Percentiles rank a stretch among this genome's conserved stretches.
phyloP scores from a whole-genome alignment of 1,140 invertebrate genomes.

The Phymorhynchus buccinoides region DNA sequence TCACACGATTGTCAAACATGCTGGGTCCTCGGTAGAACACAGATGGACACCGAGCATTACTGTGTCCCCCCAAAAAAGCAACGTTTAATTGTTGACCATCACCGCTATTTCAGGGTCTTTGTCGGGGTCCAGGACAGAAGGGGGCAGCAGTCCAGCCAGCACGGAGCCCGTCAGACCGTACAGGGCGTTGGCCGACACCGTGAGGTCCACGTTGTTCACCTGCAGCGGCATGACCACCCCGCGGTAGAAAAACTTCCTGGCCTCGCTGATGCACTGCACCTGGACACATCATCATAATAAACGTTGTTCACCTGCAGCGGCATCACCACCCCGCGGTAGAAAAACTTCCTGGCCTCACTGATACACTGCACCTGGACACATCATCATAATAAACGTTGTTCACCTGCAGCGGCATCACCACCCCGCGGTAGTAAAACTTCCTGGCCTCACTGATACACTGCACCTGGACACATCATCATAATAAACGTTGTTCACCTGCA shows the following conservation, averaged over 20 bases:
- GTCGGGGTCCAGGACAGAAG: conserved; percentile 52
- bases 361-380: conserved; percentile 62
- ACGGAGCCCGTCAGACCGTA: conserved; percentile 64
- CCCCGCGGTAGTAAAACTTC: conserved; percentile 48
- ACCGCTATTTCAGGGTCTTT: conserved; percentile 17
- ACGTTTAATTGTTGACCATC: too few relatives aligned
- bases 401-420: conserved; percentile 64
- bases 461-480: too few relatives aligned
- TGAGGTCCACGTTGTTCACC: conserved; percentile 68
- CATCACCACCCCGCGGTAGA: conserved; percentile 58
- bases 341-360: conserved; percentile 52
- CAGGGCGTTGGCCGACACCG: conserved; percentile 67
- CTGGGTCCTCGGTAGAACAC: too few relatives aligned
- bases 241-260: conserved; percentile 42
- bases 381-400: too few relatives aligned
- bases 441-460: conserved; percentile 60
- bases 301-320: conserved; percentile 68
- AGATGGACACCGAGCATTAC: too few relatives aligned
- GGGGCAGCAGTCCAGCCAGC: conserved; percentile 55
- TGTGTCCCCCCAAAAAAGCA: too few relatives aligned
- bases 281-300: conserved; percentile 27
- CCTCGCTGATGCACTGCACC: conserved; percentile 63
- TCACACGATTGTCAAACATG: too few relatives aligned
- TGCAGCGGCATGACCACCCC: conserved; percentile 66
- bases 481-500: conserved; percentile 68